phyloP scores from a whole-genome alignment of 2,888 invertebrate genomes.

The Drosophila phalerata region DNA sequence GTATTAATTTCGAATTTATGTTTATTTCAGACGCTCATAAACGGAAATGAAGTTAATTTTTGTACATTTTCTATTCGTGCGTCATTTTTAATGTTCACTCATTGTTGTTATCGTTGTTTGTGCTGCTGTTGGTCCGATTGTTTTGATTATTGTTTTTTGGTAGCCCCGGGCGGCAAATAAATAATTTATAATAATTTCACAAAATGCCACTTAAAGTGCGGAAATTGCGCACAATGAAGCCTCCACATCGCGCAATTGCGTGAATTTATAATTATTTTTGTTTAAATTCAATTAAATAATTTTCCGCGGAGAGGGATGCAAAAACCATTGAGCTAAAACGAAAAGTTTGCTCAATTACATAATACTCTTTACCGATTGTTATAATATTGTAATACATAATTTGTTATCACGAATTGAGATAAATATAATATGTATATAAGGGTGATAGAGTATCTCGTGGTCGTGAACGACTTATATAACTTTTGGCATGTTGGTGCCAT shows the following conservation, averaged over 20 bases:
- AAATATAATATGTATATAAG: no score
- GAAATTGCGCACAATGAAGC: slow-evolving; percentile 61
- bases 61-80: slow-evolving; percentile 67
- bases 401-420: no score
- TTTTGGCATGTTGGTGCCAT: no score
- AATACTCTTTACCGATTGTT: background rate
- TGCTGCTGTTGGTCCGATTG: slow-evolving; percentile 22
- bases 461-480: no score
- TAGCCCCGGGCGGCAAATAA: slow-evolving; percentile 48
- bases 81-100: slow-evolving; percentile 59
- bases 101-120: slow-evolving; percentile 25
- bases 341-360: background rate
- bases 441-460: no score
- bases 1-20: slow-evolving; percentile 63
- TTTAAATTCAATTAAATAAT: slow-evolving; percentile 63
- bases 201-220: slow-evolving; percentile 71
- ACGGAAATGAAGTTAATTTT: slow-evolving; percentile 74
- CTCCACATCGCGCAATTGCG: slow-evolving; percentile 46
- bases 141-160: slow-evolving; percentile 49
- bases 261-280: slow-evolving; percentile 65
- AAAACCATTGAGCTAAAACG: background rate
- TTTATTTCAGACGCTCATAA: slow-evolving; percentile 54
- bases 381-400: no score
- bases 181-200: slow-evolving; percentile 72
- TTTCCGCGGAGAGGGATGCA: background rate